Percentiles rank a stretch among this genome's conserved stretches.
These are phyloP conservation scores for Alca torda DNA, from an alignment of 2,797 vertebrate genomes.

Conservation along the genomic window DNA sequence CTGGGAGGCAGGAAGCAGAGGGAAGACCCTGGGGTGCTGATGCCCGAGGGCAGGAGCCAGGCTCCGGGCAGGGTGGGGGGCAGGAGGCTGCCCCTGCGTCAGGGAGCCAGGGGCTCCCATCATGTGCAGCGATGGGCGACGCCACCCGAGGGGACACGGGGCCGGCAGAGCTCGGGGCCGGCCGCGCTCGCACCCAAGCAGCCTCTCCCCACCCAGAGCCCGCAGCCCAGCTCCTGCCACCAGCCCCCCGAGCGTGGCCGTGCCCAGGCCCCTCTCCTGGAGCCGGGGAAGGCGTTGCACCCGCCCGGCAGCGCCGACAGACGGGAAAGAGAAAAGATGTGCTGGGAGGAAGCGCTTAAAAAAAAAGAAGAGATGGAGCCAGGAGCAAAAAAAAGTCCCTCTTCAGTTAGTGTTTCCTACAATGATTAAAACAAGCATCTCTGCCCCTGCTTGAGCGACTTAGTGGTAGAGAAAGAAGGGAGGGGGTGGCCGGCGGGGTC, in stretches of 20 bases:
- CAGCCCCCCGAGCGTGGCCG: not conserved
- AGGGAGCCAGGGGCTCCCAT: conserved; percentile 30
- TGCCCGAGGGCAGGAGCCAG: not conserved
- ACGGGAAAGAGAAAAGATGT: not conserved
- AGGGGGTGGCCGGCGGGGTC: not conserved
- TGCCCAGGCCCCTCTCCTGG: not conserved
- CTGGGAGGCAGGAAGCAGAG: not conserved
- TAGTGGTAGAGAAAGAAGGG: not conserved
- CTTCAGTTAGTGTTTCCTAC: conserved; percentile 58
- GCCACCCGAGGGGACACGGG: accelerated
- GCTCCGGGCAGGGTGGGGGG: not conserved
- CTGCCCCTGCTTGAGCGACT: not conserved
- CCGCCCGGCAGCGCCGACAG: accelerated
- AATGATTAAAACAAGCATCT: not conserved
- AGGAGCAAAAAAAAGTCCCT: not conserved
- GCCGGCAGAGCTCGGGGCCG: not conserved
- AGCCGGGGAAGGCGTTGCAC: not conserved
- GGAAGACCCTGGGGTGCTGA: not conserved
- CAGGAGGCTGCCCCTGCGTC: conserved; percentile 35
- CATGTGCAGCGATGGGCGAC: conserved; percentile 36
- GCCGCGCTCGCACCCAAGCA: not conserved
- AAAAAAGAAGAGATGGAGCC: not conserved
- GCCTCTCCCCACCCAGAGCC: not conserved
- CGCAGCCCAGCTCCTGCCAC: not conserved
- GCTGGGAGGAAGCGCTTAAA: not conserved